Evolutionary conservation across 2,113 vertebrate species (phyloP).

Genomic region (Epinephelus moara): DNA sequence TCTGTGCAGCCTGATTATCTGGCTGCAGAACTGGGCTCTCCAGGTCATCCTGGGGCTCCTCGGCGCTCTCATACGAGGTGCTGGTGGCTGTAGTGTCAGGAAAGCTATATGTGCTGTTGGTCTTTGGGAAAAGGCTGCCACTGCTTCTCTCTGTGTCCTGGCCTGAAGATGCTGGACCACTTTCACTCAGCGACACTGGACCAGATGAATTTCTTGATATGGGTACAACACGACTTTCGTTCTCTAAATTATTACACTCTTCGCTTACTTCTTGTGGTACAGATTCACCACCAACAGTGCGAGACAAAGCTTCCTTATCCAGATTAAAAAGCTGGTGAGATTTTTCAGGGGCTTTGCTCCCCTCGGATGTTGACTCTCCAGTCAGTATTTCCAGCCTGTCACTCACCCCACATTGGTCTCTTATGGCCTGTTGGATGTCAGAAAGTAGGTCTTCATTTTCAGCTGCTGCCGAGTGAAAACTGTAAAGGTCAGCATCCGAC

Average conservation of each 20-base stretch:
- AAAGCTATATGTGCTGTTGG: conserved; percentile 80
- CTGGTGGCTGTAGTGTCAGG: conserved; percentile 77
- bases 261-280: conserved; percentile 11
- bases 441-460: conserved; percentile 94
- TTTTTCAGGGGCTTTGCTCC: conserved; percentile 32
- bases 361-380: conserved; percentile 51
- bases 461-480: conserved; percentile 92
- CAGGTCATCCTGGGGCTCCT: conserved; percentile 76
- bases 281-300: neutral
- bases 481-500: conserved; percentile 94
- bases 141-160: conserved; percentile 74
- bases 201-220: conserved; percentile 67
- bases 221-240: conserved; percentile 12
- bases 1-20: conserved; percentile 28
- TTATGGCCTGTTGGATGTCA: conserved; percentile 93
- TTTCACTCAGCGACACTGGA: conserved; percentile 68
- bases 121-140: conserved; percentile 72
- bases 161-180: conserved; percentile 68
- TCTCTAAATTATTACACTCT: conserved; percentile 7
- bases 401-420: conserved; percentile 83
- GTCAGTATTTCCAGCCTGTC: conserved; percentile 65
- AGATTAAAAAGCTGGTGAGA: conserved; percentile 19
- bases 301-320: conserved; percentile 11
- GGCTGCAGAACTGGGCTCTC: conserved; percentile 50
- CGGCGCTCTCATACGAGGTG: conserved; percentile 81